Evolutionary conservation across 2,797 vertebrate genomes (phyloP).

Genomic region (Tiaroga cobitis): DNA sequence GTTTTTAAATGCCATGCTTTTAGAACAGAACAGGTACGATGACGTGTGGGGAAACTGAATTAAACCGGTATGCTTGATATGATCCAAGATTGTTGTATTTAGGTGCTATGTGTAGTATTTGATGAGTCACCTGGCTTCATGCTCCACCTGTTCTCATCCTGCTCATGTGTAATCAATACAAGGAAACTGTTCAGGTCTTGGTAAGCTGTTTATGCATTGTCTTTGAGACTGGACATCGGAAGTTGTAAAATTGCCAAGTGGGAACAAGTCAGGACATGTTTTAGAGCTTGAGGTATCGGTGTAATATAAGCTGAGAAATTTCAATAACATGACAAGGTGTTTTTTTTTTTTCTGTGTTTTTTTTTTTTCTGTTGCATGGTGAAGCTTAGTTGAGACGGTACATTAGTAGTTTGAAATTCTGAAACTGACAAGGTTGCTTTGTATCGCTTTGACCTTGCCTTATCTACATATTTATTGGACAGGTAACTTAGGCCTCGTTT

Average conservation of each 20-base stretch:
- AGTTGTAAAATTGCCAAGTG: constrained; percentile 15
- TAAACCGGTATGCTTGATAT: neutral
- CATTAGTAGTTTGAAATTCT: neutral
- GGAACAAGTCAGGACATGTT: constrained; percentile 28
- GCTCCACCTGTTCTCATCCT: neutral
- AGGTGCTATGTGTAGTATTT: neutral
- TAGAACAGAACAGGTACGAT: neutral
- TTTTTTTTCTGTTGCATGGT: neutral
- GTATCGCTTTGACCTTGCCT: neutral
- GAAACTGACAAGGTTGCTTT: neutral
- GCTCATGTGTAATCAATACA: neutral
- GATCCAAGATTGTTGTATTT: neutral
- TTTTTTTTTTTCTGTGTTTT: neutral
- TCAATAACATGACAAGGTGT: neutral
- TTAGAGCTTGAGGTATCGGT: neutral
- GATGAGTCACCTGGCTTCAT: constrained; percentile 28
- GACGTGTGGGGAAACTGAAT: neutral
- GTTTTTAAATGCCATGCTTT: neutral
- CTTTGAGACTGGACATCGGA: neutral
- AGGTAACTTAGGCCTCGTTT: neutral
- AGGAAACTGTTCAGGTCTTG: neutral
- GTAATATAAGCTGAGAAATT: neutral
- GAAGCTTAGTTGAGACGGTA: neutral
- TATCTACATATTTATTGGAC: constrained; percentile 1
- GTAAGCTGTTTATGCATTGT: neutral